These are phyloP conservation scores for Plutomurus gul DNA, from an alignment of 1,140 invertebrate genomes.

Conservation along the genomic window DNA sequence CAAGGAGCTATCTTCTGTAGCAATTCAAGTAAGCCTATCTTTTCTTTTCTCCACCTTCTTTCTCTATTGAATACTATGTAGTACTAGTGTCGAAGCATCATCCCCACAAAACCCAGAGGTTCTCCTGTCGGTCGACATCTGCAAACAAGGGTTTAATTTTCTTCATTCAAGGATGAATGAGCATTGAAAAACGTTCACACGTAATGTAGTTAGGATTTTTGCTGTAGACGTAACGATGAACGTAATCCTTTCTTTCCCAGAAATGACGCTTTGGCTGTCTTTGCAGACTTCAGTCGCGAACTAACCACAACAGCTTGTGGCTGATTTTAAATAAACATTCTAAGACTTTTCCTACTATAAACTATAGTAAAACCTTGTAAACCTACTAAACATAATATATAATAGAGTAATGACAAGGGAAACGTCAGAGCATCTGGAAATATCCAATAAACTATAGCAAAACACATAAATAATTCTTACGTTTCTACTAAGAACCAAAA, in stretches of 20 bases:
- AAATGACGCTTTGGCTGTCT: not conserved
- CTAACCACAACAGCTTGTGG: slow-evolving; percentile 15
- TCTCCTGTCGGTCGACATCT: too few species aligned
- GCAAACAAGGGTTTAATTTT: too few species aligned
- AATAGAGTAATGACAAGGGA: not conserved
- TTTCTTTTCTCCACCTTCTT: not conserved
- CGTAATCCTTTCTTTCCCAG: not conserved
- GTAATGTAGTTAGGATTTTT: too few species aligned
- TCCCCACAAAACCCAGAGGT: too few species aligned
- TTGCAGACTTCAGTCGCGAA: too few species aligned
- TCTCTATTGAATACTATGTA: not conserved
- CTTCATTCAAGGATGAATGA: too few species aligned
- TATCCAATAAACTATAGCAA: not conserved
- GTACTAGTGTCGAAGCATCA: too few species aligned
- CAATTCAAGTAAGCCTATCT: slow-evolving; percentile 18
- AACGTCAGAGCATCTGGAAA: not conserved
- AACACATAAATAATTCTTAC: not conserved
- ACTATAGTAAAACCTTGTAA: not conserved
- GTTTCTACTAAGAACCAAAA: not conserved
- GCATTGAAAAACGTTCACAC: too few species aligned
- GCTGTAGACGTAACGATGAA: too few species aligned
- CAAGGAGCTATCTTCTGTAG: slow-evolving; percentile 14
- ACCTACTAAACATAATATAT: not conserved
- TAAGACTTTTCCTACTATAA: not conserved
- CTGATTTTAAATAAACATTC: slow-evolving; percentile 13